Evolutionary conservation across 1,140 invertebrate genomes (phyloP), one percentile per base, ranked within the genome.

Genomic region (Ostrea edulis): DNA sequence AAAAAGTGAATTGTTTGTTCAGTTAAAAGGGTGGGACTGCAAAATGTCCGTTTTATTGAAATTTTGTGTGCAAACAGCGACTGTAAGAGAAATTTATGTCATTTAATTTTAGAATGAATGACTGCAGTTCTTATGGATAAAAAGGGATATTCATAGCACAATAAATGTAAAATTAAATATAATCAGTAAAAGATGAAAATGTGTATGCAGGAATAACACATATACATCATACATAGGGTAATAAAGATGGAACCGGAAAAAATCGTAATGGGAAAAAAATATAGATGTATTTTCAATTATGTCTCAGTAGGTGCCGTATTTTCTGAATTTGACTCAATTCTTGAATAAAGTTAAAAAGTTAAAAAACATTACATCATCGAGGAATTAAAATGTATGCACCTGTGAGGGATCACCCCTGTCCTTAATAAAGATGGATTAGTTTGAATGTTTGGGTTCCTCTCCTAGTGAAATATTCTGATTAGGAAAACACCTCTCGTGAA

Each of bases 1-100:
- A 25, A 77, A 77, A 77, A 77, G 68, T 77, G 68, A 25, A 25
- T 12, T 77, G 68, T 77, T 77, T 77, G 68, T 77, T 77, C 14
- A 77, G 35, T 77, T 29, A 25, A 35, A 77, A 29, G 68, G 68
- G 68, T 77, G 68, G 68, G 68, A 35, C 68, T 11, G 25, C 22
- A 35, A 71, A 35, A 35, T 71, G 68, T 71, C 68, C 17, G 55
- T 20, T n/a, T 62, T 20, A 62, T 71, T 12, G 68, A 35, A 25
- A 14, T 29, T 25, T 77, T 35, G 68, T 77, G 22, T 77, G 68
- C 9, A 77, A 17, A 77, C 68, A 77, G 68, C 29, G 2, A 29
- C 25, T 77, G 14, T 44, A 44, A 44, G 35, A 44, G 35, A 44
- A 44, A 44, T 44, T 44, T 44, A 1, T 44, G n/a, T 44, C 1